Evolutionary conservation across 2,113 vertebrate genomes (phyloP).

Genomic region (Stegostoma tigrinum): DNA sequence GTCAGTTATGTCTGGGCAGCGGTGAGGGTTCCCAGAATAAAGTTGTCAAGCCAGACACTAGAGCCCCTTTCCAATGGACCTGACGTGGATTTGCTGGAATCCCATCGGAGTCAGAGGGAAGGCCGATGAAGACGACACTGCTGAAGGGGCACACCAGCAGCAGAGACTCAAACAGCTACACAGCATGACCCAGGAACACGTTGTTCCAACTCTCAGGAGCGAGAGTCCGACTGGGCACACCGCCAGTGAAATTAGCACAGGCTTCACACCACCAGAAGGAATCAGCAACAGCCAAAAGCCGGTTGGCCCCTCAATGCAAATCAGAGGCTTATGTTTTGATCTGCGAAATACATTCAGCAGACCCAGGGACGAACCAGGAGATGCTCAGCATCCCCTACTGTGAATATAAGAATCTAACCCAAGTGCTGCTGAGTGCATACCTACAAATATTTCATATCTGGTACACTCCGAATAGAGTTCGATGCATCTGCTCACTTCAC

Average conservation of each 20-base stretch:
- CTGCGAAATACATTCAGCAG: no score
- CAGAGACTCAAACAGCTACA: not conserved
- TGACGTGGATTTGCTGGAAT: not conserved
- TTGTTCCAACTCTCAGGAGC: not conserved
- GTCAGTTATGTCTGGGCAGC: not conserved
- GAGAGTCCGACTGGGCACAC: no score
- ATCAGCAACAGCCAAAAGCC: not conserved
- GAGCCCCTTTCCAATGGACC: not conserved
- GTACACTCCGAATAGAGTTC: not conserved
- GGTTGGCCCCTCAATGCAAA: no score
- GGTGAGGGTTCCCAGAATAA: not conserved
- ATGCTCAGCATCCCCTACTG: not conserved
- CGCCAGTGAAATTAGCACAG: no score
- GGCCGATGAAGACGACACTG: not conserved
- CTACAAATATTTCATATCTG: slow-evolving; percentile 24
- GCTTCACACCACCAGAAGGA: no score
- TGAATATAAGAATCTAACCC: not conserved
- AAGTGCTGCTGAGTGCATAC: not conserved
- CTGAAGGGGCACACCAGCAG: not conserved
- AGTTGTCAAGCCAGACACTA: not conserved
- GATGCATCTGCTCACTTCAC: slow-evolving; percentile 39
- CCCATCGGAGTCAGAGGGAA: not conserved
- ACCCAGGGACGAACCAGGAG: not conserved
- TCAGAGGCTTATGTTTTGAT: not conserved
- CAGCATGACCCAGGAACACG: not conserved